phyloP scores from a whole-genome alignment of 2,797 vertebrate species.

The Gymnoscopelus microlampas region DNA sequence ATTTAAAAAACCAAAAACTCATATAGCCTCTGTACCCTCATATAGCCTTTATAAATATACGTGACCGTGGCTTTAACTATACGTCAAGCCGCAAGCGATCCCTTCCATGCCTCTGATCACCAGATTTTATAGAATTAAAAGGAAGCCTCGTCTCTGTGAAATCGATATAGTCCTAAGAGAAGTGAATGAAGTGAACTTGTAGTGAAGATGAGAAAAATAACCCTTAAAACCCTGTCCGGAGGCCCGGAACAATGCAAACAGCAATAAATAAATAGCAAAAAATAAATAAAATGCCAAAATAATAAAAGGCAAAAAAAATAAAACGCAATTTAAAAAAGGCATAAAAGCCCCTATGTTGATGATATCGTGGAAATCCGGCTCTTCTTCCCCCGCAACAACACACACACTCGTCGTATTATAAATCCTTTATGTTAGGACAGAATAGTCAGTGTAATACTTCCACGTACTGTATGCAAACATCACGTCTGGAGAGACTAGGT shows the following conservation, averaged over 20 bases:
- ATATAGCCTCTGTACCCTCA: slow-evolving; percentile 38
- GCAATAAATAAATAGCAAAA: background rate
- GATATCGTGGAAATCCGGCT: slow-evolving; percentile 39
- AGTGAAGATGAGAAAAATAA: background rate
- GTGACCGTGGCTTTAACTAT: slow-evolving; percentile 15
- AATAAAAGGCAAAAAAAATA: slow-evolving; percentile 23
- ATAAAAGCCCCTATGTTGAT: background rate
- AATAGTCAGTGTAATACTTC: slow-evolving; percentile 71
- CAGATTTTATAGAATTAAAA: slow-evolving; percentile 37
- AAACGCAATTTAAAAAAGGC: background rate
- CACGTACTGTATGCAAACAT: slow-evolving; percentile 76
- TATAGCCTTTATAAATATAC: slow-evolving; percentile 17
- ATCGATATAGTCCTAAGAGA: background rate
- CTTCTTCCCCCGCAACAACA: slow-evolving; percentile 26
- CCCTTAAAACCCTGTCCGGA: no score
- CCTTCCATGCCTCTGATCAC: slow-evolving; percentile 49
- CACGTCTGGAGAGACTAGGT: slow-evolving; percentile 52
- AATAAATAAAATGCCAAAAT: slow-evolving; percentile 34
- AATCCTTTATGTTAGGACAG: slow-evolving; percentile 55
- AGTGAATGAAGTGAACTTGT: slow-evolving; percentile 44
- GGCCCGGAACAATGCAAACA: no score
- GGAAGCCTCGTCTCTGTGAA: background rate
- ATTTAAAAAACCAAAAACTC: slow-evolving; percentile 38
- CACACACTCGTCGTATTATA: slow-evolving; percentile 36
- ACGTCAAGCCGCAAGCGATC: slow-evolving; percentile 24